A percentile compares a stretch with the other conserved stretches of the same genome.
Conservation (phyloP, 2,113 vertebrate species). For the Rhabdornis inornatus region DNA sequence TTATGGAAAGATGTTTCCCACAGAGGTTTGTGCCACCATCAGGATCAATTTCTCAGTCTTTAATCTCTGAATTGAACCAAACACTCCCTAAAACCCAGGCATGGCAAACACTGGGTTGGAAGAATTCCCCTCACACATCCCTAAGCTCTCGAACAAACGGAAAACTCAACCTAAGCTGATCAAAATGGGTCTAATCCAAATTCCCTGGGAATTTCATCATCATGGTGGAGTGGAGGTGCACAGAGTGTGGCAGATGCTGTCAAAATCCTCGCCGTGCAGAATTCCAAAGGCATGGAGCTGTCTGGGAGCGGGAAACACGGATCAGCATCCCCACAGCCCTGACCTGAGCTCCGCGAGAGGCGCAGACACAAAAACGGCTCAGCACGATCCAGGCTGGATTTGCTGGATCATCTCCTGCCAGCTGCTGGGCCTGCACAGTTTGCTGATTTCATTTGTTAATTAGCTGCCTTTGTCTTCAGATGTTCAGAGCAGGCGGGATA, state of each 20-base stretch:
- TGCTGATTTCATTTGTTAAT: slow-evolving; percentile 22
- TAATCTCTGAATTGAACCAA: slow-evolving; percentile 66
- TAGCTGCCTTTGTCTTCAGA: slow-evolving; percentile 36
- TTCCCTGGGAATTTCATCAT: fast-evolving
- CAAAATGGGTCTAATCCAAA: background rate
- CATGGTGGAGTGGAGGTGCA: background rate
- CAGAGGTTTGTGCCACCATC: slow-evolving; percentile 50
- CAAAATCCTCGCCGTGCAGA: fast-evolving
- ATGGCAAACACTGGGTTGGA: background rate
- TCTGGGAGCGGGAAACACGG: fast-evolving
- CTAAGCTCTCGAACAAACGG: background rate
- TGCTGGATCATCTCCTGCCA: background rate
- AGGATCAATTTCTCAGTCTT: slow-evolving; percentile 66
- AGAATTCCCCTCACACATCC: background rate
- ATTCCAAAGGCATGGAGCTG: background rate
- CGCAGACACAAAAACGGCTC: fast-evolving
- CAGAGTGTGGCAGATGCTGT: background rate
- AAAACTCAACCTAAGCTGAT: background rate
- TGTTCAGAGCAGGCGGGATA: background rate
- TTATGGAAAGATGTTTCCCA: slow-evolving; percentile 51
- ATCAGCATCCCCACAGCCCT: background rate
- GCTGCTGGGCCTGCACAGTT: background rate
- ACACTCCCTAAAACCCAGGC: slow-evolving; percentile 27
- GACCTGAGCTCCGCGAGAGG: background rate
- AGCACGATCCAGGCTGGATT: background rate